phyloP scores from a whole-genome alignment of 2,888 invertebrate species.

The Andrena marginata region DNA sequence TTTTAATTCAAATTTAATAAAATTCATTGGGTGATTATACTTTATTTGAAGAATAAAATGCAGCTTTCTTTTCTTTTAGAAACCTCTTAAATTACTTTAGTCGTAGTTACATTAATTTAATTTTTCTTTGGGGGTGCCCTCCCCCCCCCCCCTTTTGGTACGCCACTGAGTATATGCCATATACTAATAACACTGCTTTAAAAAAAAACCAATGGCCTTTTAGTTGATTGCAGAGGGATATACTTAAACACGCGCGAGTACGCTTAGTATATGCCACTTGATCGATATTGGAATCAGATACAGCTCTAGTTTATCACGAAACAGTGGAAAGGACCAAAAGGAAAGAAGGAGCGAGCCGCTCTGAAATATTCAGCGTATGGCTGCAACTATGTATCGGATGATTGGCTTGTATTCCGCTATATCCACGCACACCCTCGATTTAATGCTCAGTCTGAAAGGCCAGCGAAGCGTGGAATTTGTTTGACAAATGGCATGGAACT shows the following conservation, averaged over 20 bases:
- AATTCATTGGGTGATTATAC: too few relatives aligned
- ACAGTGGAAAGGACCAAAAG: neutral
- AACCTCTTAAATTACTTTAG: too few relatives aligned
- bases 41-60: too few relatives aligned
- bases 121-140: too few relatives aligned
- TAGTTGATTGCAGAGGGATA: slow-evolving; percentile 21
- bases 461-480: slow-evolving; percentile 65
- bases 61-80: too few relatives aligned
- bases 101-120: too few relatives aligned
- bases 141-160: too few relatives aligned
- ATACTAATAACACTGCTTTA: too few relatives aligned
- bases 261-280: slow-evolving; percentile 6
- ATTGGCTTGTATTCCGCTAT: slow-evolving; percentile 35
- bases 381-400: slow-evolving; percentile 21
- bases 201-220: too few relatives aligned
- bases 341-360: slow-evolving; percentile 24
- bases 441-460: slow-evolving; percentile 57
- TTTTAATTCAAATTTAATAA: too few relatives aligned
- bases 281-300: slow-evolving; percentile 20
- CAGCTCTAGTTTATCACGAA: neutral
- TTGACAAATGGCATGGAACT: slow-evolving; percentile 66
- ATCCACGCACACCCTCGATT: slow-evolving; percentile 50
- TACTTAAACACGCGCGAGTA: neutral
- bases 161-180: too few relatives aligned
- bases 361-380: slow-evolving; percentile 15